Evolutionary conservation across 2,888 invertebrate species (phyloP), one percentile per base, ranked within the genome.

Genomic region (Philopedon plagiatum): DNA sequence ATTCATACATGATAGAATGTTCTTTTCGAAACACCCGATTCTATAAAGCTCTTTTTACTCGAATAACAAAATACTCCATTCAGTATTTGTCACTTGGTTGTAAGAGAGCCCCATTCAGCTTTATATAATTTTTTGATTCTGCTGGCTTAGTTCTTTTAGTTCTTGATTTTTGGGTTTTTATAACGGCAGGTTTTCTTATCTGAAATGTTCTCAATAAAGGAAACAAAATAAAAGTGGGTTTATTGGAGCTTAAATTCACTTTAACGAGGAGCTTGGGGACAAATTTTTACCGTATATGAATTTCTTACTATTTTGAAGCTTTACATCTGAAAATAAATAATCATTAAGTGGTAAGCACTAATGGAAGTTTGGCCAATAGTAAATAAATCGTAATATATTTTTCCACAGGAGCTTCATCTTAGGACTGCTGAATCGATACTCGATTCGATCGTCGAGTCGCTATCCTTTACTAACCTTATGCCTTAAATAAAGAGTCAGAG

Each of bases 1-100:
- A 84, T 84, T 85, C 84, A 84, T 83, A 82, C 81, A 80, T 65
- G 58, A 63, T 66, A 65, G 82, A 83, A 83, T 83, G 82, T 83
- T 83, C 83, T 82, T 82, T 83, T 82, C 78, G 76, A 78, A 78
- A 75, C 77, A 73, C 73, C 63, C 57, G 70, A 56, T 69, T 62
- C 62, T 56, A 56, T 69, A 41, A n/a, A 61, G 39, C 9, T 76
- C 79, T 79, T 79, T 78, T 77, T 79, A 78, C 79, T 76, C 70
- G 73, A 70, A 74, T 74, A 71, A 75, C 70, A 80, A 80, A 80
- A 82, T 79, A 78, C 77, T 77, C 77, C 79, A 80, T 79, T 80
- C 78, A 81, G 76, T 74, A 79, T 81, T 81, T 82, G 81, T 81
- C 81, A 80, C 80, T 78, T 64, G 13, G 57, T 57, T 63, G 64